Conservation (phyloP, 2,113 vertebrate genomes). For the Hymenochirus boettgeri region DNA sequence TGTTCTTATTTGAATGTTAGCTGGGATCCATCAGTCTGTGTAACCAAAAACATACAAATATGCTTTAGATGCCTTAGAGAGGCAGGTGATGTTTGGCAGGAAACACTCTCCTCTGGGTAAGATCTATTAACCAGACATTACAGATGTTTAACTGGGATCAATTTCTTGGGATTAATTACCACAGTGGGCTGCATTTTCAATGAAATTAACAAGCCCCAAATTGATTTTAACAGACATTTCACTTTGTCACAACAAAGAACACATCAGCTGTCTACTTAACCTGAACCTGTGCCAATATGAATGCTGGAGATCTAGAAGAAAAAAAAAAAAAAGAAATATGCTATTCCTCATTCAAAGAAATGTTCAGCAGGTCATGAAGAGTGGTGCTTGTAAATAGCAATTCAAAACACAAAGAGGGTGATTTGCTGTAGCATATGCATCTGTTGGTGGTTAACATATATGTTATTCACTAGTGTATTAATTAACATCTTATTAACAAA, state of each 20-base stretch:
- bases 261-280: constrained; percentile 42
- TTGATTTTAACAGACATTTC: constrained; percentile 42
- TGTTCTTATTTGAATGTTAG: background rate
- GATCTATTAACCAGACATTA: constrained; percentile 41
- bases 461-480: background rate
- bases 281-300: constrained; percentile 31
- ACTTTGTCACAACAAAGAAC: constrained; percentile 43
- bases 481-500: constrained; percentile 5
- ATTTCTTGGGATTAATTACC: constrained; percentile 44
- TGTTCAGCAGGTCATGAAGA: constrained; percentile 1
- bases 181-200: constrained; percentile 40
- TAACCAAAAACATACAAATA: constrained; percentile 6
- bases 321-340: constrained; percentile 5
- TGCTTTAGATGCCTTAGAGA: constrained; percentile 23
- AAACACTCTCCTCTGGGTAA: constrained; percentile 26
- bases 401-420: background rate
- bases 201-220: constrained; percentile 43
- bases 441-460: constrained; percentile 3
- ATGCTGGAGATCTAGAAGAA: constrained; percentile 1
- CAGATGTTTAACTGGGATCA: constrained; percentile 43
- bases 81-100: constrained; percentile 26
- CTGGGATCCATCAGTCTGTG: background rate
- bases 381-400: background rate
- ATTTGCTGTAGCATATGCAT: background rate
- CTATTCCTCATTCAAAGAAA: constrained; percentile 2